Conservation (phyloP, 2,888 invertebrate genomes). For the Conchocele bisecta region DNA sequence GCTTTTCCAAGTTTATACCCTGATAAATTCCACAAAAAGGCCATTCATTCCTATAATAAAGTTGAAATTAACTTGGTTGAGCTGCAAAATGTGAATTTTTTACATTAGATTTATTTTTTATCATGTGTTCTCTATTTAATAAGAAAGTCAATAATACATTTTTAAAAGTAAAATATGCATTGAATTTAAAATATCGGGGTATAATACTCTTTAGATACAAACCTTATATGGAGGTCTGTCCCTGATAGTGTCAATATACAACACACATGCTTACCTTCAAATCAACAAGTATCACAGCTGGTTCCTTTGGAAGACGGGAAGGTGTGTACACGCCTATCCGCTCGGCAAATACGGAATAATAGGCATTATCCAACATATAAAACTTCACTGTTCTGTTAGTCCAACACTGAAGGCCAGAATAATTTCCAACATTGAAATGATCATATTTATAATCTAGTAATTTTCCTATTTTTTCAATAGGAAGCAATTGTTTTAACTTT, state of each 20-base stretch:
- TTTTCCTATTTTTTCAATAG: constrained; percentile 25
- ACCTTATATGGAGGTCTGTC: background rate
- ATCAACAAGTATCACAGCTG: constrained; percentile 87
- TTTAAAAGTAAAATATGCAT: too few relatives aligned
- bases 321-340: constrained; percentile 88
- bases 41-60: too few relatives aligned
- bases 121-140: too few relatives aligned
- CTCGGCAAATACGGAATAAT: constrained; percentile 89
- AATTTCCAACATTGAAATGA: constrained; percentile 47
- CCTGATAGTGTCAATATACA: background rate
- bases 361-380: constrained; percentile 89
- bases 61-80: too few relatives aligned
- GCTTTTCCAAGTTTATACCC: too few relatives aligned
- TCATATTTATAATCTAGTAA: constrained; percentile 14
- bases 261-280: constrained; percentile 34
- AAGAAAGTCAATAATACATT: too few relatives aligned
- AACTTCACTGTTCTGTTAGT: constrained; percentile 87
- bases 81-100: too few relatives aligned
- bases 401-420: constrained; percentile 81
- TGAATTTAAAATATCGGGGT: too few relatives aligned
- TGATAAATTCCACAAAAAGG: too few relatives aligned
- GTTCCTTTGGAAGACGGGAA: constrained; percentile 65
- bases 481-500: constrained; percentile 57
- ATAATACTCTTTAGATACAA: too few relatives aligned
- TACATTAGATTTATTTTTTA: too few relatives aligned